Evolutionary conservation across 2,888 invertebrate species (phyloP).

Genomic region (Amphiduros pacificus): DNA sequence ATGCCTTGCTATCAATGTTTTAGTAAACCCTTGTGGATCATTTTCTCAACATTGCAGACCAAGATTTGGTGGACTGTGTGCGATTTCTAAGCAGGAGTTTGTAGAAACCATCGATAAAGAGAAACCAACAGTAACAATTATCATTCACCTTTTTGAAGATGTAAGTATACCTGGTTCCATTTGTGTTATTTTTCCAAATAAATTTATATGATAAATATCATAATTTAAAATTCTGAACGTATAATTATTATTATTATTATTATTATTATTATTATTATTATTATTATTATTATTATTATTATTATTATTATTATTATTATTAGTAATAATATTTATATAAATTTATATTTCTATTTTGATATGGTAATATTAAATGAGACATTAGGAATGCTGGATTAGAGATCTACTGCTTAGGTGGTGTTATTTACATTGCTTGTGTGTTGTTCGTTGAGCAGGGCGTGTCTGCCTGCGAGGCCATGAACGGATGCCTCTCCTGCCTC

Average conservation of each 20-base stretch:
- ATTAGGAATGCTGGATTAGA: too few relatives aligned
- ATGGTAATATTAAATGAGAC: too few relatives aligned
- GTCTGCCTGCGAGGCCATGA: conserved; percentile 68
- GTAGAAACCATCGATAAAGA: conserved; percentile 87
- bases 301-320: too few relatives aligned
- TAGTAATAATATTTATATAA: too few relatives aligned
- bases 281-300: too few relatives aligned
- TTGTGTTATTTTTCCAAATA: neutral
- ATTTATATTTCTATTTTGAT: too few relatives aligned
- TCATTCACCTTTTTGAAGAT: conserved; percentile 87
- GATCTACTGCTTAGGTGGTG: too few relatives aligned
- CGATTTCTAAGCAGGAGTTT: conserved; percentile 77
- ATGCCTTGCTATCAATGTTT: neutral
- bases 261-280: too few relatives aligned
- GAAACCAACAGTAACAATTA: conserved; percentile 77
- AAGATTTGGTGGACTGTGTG: conserved; percentile 77
- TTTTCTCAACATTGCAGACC: conserved; percentile 38
- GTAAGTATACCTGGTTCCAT: conserved; percentile 37
- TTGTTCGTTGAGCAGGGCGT: too few relatives aligned
- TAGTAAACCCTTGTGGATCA: neutral
- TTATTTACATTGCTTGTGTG: too few relatives aligned
- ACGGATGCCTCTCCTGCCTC: conserved; percentile 77
- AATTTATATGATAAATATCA: neutral
- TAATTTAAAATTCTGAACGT: neutral
- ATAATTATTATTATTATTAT: neutral